Evolutionary conservation across 2,888 invertebrate species (phyloP).

Genomic region (Sepiola atlantica): DNA sequence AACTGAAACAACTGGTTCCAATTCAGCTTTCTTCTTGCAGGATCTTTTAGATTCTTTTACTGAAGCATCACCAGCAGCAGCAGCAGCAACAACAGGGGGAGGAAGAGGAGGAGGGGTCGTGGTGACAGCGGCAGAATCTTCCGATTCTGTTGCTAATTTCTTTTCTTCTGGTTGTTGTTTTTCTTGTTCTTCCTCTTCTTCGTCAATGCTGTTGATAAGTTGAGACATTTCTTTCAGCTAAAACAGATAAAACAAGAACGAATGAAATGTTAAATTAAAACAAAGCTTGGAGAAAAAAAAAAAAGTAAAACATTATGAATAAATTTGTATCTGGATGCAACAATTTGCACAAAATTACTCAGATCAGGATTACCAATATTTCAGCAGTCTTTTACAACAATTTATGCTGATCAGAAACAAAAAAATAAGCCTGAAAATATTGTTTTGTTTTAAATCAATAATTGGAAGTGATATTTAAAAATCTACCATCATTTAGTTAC

Average conservation of each 20-base stretch:
- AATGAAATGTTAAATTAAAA: neutral
- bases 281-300: neutral
- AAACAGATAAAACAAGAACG: slow-evolving; percentile 41
- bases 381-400: neutral
- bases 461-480: no score
- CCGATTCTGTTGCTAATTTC: neutral
- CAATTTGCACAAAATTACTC: neutral
- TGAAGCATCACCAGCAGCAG: neutral
- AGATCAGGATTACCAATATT: neutral
- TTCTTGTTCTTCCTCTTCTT: slow-evolving; percentile 70
- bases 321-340: neutral
- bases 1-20: neutral
- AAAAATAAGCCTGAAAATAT: neutral
- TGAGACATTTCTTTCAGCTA: slow-evolving; percentile 71
- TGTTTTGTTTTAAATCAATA: neutral
- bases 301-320: neutral
- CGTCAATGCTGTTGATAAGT: slow-evolving; percentile 71
- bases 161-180: slow-evolving; percentile 49
- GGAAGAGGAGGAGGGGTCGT: neutral
- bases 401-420: neutral
- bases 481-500: neutral
- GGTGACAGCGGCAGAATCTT: neutral
- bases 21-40: neutral
- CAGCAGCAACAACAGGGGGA: no score
- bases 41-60: neutral